Evolutionary conservation across 1,140 invertebrate genomes (phyloP).

Genomic region (Lutraria rhynchaena): DNA sequence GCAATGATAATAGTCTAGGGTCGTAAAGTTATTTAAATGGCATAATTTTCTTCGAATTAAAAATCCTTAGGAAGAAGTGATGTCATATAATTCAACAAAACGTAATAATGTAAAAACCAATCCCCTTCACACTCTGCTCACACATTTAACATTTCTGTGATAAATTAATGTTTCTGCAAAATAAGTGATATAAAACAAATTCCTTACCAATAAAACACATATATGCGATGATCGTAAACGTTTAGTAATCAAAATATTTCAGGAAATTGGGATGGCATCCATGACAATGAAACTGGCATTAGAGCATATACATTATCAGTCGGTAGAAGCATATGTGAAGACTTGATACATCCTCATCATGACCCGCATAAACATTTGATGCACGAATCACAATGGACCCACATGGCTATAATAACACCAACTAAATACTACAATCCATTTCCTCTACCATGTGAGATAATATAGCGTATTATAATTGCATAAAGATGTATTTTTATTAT

Average conservation of each 20-base stretch:
- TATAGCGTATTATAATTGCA: background rate
- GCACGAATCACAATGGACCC: slow-evolving; percentile 56
- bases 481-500: too few species aligned
- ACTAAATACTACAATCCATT: background rate
- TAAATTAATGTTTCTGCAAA: too few species aligned
- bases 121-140: too few species aligned
- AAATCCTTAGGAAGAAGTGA: too few species aligned
- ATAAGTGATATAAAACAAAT: too few species aligned
- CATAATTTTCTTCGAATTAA: background rate
- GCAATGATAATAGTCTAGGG: background rate
- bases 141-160: too few species aligned
- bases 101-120: too few species aligned
- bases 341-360: slow-evolving; percentile 49
- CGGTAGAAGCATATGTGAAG: slow-evolving; percentile 49
- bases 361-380: slow-evolving; percentile 62
- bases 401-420: slow-evolving; percentile 47
- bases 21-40: background rate
- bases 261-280: slow-evolving; percentile 67
- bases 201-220: too few species aligned
- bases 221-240: too few species aligned
- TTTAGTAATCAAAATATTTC: background rate
- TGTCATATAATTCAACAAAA: too few species aligned
- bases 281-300: slow-evolving; percentile 61
- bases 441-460: slow-evolving; percentile 13
- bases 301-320: slow-evolving; percentile 54